These are phyloP conservation scores for Spheniscus mendiculus DNA, from an alignment of 2,113 vertebrate genomes.

Conservation along the genomic window DNA sequence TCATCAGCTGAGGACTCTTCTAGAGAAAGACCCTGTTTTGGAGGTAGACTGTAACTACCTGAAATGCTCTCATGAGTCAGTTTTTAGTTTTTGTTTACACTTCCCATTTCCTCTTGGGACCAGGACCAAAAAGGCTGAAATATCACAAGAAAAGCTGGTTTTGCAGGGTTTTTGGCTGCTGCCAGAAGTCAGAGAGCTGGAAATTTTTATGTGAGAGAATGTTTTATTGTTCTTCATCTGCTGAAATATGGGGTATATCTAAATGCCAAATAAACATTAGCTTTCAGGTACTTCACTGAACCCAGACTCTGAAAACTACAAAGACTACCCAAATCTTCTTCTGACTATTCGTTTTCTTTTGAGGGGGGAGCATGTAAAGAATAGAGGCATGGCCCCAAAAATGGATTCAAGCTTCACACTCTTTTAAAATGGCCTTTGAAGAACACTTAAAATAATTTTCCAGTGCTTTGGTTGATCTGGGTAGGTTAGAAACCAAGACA, in stretches of 20 bases:
- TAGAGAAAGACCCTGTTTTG: not conserved
- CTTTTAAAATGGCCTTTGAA: not conserved
- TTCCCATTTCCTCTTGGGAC: not conserved
- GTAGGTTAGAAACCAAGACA: not conserved
- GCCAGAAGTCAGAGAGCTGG: not conserved
- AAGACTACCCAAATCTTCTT: not conserved
- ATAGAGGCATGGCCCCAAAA: not conserved
- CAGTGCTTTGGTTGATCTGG: not conserved
- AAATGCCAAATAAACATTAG: not conserved
- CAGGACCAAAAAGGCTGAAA: not conserved
- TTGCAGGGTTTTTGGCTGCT: not conserved
- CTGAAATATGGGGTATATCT: not conserved
- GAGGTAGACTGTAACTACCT: not conserved
- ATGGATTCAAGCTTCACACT: not conserved
- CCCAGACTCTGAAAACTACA: not conserved
- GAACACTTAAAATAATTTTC: not conserved
- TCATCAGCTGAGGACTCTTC: not conserved
- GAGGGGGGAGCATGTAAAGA: fast-evolving
- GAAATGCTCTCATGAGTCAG: not conserved
- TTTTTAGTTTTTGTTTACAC: not conserved
- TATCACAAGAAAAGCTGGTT: not conserved
- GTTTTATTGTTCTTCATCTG: not conserved
- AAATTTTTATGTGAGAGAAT: not conserved
- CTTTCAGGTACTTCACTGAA: not conserved
- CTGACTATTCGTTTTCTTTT: not conserved